phyloP scores from a whole-genome alignment of 1,140 invertebrate species.

The Diprion similis region DNA sequence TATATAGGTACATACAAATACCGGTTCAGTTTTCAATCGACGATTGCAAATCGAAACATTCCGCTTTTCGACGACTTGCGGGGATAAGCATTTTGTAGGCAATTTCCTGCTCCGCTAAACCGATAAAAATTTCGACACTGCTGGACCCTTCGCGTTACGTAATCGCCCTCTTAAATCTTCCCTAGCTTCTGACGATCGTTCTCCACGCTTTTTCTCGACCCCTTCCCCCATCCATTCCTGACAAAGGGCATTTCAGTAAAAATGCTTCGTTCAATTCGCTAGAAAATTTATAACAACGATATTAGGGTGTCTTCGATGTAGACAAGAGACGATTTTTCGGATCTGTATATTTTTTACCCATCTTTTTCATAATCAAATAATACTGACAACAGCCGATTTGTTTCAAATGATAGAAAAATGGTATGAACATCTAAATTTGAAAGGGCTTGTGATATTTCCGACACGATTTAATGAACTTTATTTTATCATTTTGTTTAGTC shows the following conservation, averaged over 20 bases:
- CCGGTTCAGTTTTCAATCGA: background rate
- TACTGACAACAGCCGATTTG: too few species aligned
- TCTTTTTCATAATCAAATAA: too few species aligned
- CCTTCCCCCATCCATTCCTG: background rate
- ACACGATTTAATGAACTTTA: background rate
- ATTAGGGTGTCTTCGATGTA: too few species aligned
- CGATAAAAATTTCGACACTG: conserved; percentile 5
- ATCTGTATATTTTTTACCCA: too few species aligned
- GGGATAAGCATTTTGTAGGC: conserved; percentile 4
- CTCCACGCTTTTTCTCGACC: background rate
- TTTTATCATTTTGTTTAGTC: too few species aligned
- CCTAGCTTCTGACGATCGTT: background rate
- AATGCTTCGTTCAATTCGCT: background rate
- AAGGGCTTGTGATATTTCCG: too few species aligned
- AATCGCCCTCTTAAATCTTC: conserved; percentile 7
- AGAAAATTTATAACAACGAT: too few species aligned
- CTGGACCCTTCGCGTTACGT: background rate
- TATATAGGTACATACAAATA: too few species aligned
- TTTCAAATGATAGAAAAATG: too few species aligned
- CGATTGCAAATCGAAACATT: background rate
- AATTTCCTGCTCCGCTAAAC: background rate
- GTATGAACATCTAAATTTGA: too few species aligned
- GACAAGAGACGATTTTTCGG: too few species aligned
- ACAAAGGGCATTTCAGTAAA: background rate
- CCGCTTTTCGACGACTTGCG: background rate